Evolutionary conservation across 1,140 invertebrate species (phyloP), one percentile per base, ranked within the genome.

Genomic region (Drosophila elegans): DNA sequence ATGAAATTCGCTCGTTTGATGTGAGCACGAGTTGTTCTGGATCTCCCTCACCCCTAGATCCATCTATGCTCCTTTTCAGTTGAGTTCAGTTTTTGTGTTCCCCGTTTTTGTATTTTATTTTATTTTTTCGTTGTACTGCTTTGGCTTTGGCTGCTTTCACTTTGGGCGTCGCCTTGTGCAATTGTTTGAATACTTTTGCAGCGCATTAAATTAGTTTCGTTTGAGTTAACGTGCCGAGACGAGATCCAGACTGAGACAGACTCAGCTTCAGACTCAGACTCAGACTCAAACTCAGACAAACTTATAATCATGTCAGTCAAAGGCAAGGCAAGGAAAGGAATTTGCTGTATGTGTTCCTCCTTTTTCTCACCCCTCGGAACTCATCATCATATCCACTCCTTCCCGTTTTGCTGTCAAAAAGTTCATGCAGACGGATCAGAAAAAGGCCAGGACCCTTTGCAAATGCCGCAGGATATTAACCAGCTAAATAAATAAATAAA

Each of bases 131-230:
- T 42, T 54, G 36, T 42, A 45, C 44, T 51, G 60, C 52, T 74
- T 71, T 51, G 34, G 51, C 46, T 78, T 62, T 55, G 27, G 41
- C 46, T 78, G 80, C 83, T 86, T 86, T 86, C 83, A 86, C 83
- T 86, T 49, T 89, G 84, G 80, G 80, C 84, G 84, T 89, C 82
- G 83, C 82, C 84, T 88, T 89, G 80, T 89, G 80, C 84, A 89
- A 89, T 89, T 89, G 84, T 89, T 89, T 89, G 84, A 89, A 89
- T 89, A 84, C 84, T 89, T 89, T 89, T 89, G 80, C 84, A 90
- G 84, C 85, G 85, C 84, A 89, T 89, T 89, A 90, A 90, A 90
- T 90, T 90, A 90, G 85, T 90, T 90, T 90, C 85, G 85, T 90
- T 90, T 90, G 85, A 90, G 85, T 90, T 90, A 89, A 90, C 85